phyloP scores from a whole-genome alignment of 2,113 vertebrate species.

The Tupaia tana region DNA sequence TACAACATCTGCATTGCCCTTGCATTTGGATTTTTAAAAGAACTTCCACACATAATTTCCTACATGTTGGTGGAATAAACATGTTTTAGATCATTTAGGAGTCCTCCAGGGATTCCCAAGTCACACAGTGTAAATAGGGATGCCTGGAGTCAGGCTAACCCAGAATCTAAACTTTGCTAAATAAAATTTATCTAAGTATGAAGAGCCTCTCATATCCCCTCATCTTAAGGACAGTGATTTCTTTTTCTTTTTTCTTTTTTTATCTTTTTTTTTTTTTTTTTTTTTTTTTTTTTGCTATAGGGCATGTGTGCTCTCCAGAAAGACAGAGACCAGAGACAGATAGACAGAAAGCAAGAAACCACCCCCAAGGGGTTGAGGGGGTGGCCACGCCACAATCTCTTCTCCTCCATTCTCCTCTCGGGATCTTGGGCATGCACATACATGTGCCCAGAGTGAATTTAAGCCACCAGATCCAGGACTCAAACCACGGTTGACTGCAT shows the following conservation, averaged over 20 bases:
- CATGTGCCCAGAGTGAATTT: too few species aligned
- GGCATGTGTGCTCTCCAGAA: too few species aligned
- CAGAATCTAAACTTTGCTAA: neutral
- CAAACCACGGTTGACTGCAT: too few species aligned
- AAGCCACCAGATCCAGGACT: too few species aligned
- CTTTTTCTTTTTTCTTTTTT: neutral
- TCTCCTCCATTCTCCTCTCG: too few species aligned
- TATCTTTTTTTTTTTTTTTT: neutral
- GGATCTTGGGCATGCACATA: too few species aligned
- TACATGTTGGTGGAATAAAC: neutral
- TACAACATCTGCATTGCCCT: too few species aligned
- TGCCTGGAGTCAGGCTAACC: neutral
- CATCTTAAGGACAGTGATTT: neutral
- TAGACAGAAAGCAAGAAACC: too few species aligned
- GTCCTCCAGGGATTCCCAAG: neutral
- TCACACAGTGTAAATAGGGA: neutral
- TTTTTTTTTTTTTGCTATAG: too few species aligned
- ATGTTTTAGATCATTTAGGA: neutral
- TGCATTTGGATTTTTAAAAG: neutral
- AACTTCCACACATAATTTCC: neutral
- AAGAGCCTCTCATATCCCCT: neutral
- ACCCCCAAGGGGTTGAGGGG: too few species aligned
- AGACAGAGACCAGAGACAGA: too few species aligned
- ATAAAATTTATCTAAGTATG: neutral
- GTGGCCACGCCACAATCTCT: too few species aligned